Evolutionary conservation across 2,888 invertebrate species (phyloP), one percentile per base, ranked within the genome.

Genomic region (Eilema caniola): DNA sequence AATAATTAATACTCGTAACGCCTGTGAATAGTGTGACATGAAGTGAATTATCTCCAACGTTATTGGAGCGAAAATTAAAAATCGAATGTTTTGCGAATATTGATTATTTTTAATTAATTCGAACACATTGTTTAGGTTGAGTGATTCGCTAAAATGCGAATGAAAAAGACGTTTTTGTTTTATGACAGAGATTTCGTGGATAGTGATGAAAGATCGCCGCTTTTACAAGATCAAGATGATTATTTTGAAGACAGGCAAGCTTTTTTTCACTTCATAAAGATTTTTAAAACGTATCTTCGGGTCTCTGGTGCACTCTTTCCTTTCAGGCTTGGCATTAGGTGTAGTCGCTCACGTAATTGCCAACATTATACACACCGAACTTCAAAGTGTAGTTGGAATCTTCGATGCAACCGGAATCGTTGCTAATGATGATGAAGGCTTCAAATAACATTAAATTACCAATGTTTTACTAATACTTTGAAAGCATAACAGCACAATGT

Each of bases 161-260:
- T 94, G 76, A 90, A 84, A 82, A 94, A 94, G 73, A 94, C 93
- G 0, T 90, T 90, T 72, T 53, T 93, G 60, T 77, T 89, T 20
- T 90, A 87, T 67, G 90, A 93, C 2, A 83, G 83, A n/a, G 90
- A 91, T 73, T 87, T 88, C 31, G 73, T 73, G 7, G 76, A 74
- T 12, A 74, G 71, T 60, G 80, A 83, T 41, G 94, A 94, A 68
- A 83, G 82, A 8, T 85, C 82, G 24, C 94, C 94, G 2, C 79
- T 94, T 0, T 79, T 94, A 59, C 85, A 83, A 24, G 83, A 88
- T 28, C 73, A 77, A 8, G 82, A 84, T 23, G 80, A 77, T 8
- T 79, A 84, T 16, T 72, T 72, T 56, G 87, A 88, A 0, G 82
- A 86, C 41, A 88, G 93, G 94, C 90, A 89, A 92, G 91, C 90